A percentile compares a stretch with the other conserved stretches of the same genome.
Evolutionary conservation across 2,888 invertebrate genomes (phyloP).

Genomic region (Cheilosia vernalis): DNA sequence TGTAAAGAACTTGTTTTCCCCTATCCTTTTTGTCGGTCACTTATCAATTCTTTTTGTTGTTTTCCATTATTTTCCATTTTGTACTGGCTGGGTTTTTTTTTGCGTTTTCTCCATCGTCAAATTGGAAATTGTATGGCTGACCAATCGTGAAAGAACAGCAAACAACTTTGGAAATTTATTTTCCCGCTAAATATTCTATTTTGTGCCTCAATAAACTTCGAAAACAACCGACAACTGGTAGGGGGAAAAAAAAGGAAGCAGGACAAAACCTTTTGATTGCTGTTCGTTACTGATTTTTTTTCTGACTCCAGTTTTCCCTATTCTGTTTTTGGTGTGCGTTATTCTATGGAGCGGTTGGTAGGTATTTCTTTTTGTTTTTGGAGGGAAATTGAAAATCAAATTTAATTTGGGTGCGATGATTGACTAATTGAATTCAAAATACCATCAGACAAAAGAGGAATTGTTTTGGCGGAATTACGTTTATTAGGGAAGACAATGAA

Average conservation of each 20-base stretch:
- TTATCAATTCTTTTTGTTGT: not conserved
- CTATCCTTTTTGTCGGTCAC: constrained; percentile 27
- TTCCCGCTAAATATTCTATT: constrained; percentile 68
- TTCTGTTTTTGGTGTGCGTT: constrained; percentile 35
- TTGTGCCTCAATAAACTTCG: constrained; percentile 68
- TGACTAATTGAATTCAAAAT: constrained; percentile 64
- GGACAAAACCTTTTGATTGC: constrained; percentile 67
- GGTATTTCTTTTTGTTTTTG: not conserved
- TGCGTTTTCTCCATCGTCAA: not conserved
- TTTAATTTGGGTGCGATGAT: constrained; percentile 52
- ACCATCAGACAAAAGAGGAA: constrained; percentile 41
- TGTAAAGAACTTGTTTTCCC: constrained; percentile 15
- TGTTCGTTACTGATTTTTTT: constrained; percentile 33
- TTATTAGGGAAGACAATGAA: constrained; percentile 21
- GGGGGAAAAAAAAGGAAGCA: not conserved
- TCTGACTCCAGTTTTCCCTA: constrained; percentile 5
- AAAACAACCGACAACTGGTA: constrained; percentile 32
- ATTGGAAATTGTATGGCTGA: constrained; percentile 34
- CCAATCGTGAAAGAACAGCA: constrained; percentile 57
- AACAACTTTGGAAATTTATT: constrained; percentile 51
- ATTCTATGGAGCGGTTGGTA: not conserved
- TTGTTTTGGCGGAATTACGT: constrained; percentile 54
- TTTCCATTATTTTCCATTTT: not conserved
- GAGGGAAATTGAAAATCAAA: constrained; percentile 46
- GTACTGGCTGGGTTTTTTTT: too few species aligned